phyloP scores from a whole-genome alignment of 2,797 vertebrate genomes.

The Oreochromis mossambicus region DNA sequence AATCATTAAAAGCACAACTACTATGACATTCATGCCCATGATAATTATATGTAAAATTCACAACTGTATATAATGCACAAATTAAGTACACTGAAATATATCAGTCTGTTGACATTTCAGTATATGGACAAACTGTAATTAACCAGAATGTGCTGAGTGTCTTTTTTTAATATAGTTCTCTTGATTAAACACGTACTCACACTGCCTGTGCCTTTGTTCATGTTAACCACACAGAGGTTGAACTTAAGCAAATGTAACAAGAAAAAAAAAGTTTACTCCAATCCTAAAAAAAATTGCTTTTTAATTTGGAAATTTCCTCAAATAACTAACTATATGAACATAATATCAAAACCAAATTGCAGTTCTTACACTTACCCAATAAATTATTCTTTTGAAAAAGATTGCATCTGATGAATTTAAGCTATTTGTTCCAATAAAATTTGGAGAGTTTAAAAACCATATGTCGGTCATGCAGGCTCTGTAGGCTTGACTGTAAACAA shows the following conservation, averaged over 20 bases:
- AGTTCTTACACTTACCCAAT: not conserved
- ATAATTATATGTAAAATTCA: not conserved
- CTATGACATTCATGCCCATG: not conserved
- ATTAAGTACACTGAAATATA: not conserved
- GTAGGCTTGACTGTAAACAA: not conserved
- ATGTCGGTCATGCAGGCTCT: not conserved
- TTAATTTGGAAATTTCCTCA: not conserved
- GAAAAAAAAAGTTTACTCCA: not conserved
- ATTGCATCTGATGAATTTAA: not conserved
- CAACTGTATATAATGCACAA: not conserved
- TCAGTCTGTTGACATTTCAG: not conserved
- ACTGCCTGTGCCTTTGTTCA: not conserved
- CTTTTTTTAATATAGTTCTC: not conserved
- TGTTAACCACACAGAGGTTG: not conserved
- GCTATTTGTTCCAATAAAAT: not conserved
- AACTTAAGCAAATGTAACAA: not conserved
- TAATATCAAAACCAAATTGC: not conserved
- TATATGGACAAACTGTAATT: not conserved
- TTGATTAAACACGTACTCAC: not conserved
- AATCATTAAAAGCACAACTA: not conserved
- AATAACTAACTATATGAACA: not conserved
- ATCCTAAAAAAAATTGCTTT: not conserved
- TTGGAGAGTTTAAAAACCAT: not conserved
- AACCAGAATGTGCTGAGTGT: not conserved
- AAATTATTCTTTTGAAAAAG: not conserved